phyloP scores from a whole-genome alignment of 2,113 vertebrate genomes.

The Heterotis niloticus region DNA sequence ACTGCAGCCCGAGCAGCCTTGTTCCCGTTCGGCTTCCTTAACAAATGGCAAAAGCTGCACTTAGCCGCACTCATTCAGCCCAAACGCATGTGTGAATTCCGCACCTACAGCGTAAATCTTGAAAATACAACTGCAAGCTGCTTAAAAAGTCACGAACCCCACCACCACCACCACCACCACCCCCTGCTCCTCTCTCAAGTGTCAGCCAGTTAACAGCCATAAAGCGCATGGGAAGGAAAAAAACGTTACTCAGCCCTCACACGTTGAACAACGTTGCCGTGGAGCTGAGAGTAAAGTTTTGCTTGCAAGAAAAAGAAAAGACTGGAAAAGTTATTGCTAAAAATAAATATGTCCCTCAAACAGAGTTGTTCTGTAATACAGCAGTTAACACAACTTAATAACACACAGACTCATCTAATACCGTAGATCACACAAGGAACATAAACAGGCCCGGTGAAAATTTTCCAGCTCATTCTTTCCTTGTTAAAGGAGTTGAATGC shows the following conservation, averaged over 20 bases:
- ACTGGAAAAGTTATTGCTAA: not conserved
- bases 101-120: conserved; percentile 6
- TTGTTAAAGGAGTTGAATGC: no score
- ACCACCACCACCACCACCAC: no score
- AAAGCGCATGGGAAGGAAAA: not conserved
- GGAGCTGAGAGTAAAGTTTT: not conserved
- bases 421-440: no score
- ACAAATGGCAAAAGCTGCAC: not conserved
- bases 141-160: not conserved
- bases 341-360: not conserved
- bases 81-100: not conserved
- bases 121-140: conserved; percentile 1
- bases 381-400: no score
- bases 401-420: no score
- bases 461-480: no score
- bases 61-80: not conserved
- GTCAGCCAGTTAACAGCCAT: not conserved
- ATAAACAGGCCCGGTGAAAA: no score
- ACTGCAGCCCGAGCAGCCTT: not conserved
- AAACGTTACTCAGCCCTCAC: not conserved
- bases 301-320: not conserved
- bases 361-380: not conserved
- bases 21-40: not conserved
- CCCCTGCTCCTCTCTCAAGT: not conserved
- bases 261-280: not conserved